Evolutionary conservation across 2,888 invertebrate genomes (phyloP).

Genomic region (Halictus ligatus): DNA sequence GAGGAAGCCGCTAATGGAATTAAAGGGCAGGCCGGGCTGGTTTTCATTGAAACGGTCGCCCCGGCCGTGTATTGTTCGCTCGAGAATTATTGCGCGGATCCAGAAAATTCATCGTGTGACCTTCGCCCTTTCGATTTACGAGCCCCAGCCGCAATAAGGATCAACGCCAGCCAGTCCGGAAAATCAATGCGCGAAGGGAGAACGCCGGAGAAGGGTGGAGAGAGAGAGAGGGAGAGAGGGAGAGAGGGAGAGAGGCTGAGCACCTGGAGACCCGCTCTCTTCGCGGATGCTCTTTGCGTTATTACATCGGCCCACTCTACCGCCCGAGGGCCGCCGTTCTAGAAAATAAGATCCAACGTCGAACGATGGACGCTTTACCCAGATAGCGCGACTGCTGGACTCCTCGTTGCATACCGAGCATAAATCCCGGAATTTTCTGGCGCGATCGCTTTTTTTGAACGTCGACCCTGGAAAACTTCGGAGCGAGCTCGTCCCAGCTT

Average conservation of each 20-base stretch:
- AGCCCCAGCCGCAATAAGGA: constrained; percentile 50
- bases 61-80: background rate
- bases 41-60: background rate
- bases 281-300: constrained; percentile 71
- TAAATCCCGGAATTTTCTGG: constrained; percentile 4
- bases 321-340: constrained; percentile 16
- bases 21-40: constrained; percentile 7
- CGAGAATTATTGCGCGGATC: constrained; percentile 16
- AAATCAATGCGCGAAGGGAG: constrained; percentile 60
- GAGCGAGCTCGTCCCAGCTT: background rate
- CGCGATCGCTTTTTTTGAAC: background rate
- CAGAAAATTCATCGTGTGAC: constrained; percentile 30
- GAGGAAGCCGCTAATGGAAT: constrained; percentile 27
- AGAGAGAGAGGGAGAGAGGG: too few relatives aligned
- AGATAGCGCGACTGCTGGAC: constrained; percentile 43
- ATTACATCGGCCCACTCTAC: constrained; percentile 54
- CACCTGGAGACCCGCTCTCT: constrained; percentile 69
- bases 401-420: constrained; percentile 31
- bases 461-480: background rate
- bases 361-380: constrained; percentile 61
- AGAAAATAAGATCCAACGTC: constrained; percentile 52
- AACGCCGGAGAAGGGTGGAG: background rate
- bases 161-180: constrained; percentile 32
- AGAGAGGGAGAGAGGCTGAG: constrained; percentile 29
- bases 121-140: constrained; percentile 45